A percentile compares a stretch with the other conserved stretches of the same genome.
These are phyloP conservation scores for Gryllus longicercus DNA, from an alignment of 2,888 invertebrate genomes.

Conservation along the genomic window DNA sequence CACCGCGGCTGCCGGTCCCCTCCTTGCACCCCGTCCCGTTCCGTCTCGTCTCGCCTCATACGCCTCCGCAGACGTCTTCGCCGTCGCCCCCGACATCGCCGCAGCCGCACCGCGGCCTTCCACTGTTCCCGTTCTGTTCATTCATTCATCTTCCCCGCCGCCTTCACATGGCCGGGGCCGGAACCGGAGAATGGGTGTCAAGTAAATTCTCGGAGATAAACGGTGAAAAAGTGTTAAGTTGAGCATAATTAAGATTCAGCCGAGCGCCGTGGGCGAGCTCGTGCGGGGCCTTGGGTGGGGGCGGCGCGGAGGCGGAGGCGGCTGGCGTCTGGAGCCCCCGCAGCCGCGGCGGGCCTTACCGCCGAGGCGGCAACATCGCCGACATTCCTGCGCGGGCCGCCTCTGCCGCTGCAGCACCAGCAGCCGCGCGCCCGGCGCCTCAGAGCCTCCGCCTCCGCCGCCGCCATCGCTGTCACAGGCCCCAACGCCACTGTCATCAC, in stretches of 20 bases:
- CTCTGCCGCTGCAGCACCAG: neutral
- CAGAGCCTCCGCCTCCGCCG: no score
- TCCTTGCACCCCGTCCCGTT: neutral
- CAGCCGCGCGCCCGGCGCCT: no score
- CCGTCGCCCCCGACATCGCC: neutral
- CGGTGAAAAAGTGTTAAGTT: neutral
- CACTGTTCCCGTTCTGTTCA: neutral
- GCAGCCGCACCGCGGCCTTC: neutral
- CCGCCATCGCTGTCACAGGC: no score
- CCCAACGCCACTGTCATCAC: no score
- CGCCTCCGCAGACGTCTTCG: neutral
- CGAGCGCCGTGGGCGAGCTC: neutral
- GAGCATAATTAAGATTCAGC: neutral
- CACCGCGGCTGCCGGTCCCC: neutral
- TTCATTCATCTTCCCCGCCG: neutral
- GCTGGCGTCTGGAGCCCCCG: no score
- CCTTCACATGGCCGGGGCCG: neutral
- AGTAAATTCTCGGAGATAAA: neutral
- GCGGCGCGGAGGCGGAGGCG: no score
- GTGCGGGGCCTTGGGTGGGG: no score
- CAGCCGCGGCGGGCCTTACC: neutral
- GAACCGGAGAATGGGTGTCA: neutral
- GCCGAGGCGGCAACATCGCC: constrained; percentile 17
- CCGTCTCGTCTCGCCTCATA: no score
- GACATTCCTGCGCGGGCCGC: neutral